Evolutionary conservation across 35 echinoderm and acorn worm genomes (phyloP).

Genomic region (Heliocidaris erythrogramma): DNA sequence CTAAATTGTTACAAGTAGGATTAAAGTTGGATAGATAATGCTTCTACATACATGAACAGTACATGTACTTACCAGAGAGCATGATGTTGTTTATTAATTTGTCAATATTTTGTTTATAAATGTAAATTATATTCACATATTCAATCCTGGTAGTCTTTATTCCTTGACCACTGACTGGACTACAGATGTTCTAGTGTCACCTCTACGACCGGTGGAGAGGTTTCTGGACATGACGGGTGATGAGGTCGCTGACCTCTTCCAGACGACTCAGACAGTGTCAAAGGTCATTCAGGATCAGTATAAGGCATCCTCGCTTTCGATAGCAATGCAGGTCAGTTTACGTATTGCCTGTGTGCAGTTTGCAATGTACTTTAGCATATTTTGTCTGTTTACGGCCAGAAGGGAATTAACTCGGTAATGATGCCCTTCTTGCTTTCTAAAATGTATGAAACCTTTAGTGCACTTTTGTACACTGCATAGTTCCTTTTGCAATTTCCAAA

Average conservation of each 20-base stretch:
- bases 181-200: constrained; percentile 87
- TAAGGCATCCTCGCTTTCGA: constrained; percentile 65
- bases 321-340: constrained; percentile 66
- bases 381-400: too few species aligned
- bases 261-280: constrained; percentile 68
- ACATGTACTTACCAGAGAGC: too few species aligned
- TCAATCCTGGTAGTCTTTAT: not conserved
- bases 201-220: constrained; percentile 72
- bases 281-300: constrained; percentile 68
- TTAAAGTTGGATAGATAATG: too few species aligned
- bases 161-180: constrained; percentile 45
- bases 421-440: too few species aligned
- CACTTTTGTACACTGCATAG: too few species aligned
- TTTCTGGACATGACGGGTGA: constrained; percentile 77
- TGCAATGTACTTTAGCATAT: too few species aligned
- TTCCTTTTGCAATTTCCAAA: too few species aligned
- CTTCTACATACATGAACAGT: too few species aligned
- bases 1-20: too few species aligned
- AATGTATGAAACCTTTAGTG: too few species aligned
- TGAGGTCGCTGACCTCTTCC: constrained; percentile 85
- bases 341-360: not conserved
- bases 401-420: not conserved
- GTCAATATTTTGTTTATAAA: too few species aligned
- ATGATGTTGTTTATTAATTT: too few species aligned
- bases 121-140: not conserved